Evolutionary conservation across 2,113 vertebrate genomes (phyloP).

Genomic region (Aptenodytes patagonicus): DNA sequence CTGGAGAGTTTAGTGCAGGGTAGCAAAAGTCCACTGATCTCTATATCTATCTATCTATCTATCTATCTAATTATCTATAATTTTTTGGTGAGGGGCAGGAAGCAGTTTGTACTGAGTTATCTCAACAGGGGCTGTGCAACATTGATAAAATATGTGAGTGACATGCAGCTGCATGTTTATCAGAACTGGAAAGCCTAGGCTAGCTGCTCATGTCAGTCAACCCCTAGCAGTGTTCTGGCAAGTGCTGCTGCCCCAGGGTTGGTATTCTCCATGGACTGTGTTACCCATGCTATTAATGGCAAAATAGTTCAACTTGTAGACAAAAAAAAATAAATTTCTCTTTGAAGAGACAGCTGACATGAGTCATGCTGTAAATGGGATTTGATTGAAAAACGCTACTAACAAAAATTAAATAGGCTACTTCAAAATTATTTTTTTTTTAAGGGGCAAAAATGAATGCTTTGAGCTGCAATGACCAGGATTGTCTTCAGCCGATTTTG

Average conservation of each 20-base stretch:
- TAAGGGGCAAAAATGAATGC: background rate
- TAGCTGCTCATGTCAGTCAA: background rate
- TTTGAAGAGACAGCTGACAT: background rate
- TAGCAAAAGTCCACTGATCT: background rate
- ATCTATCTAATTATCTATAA: too few relatives aligned
- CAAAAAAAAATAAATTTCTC: background rate
- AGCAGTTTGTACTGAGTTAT: background rate
- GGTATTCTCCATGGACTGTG: background rate
- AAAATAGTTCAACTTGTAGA: background rate
- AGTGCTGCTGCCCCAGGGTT: background rate
- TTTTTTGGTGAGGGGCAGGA: background rate
- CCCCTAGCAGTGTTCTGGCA: background rate
- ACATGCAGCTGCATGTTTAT: background rate
- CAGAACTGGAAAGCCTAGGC: background rate
- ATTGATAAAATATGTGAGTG: background rate
- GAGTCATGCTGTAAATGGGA: background rate
- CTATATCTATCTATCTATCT: fast-evolving
- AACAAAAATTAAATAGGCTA: background rate
- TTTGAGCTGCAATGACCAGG: background rate
- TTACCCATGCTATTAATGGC: background rate
- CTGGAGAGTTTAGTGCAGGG: background rate
- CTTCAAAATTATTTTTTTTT: background rate
- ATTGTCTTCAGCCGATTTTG: background rate
- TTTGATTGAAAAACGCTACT: background rate
- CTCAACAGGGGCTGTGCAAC: background rate